Evolutionary conservation across 2,888 invertebrate genomes (phyloP).

Genomic region (Lathronympha strigana): DNA sequence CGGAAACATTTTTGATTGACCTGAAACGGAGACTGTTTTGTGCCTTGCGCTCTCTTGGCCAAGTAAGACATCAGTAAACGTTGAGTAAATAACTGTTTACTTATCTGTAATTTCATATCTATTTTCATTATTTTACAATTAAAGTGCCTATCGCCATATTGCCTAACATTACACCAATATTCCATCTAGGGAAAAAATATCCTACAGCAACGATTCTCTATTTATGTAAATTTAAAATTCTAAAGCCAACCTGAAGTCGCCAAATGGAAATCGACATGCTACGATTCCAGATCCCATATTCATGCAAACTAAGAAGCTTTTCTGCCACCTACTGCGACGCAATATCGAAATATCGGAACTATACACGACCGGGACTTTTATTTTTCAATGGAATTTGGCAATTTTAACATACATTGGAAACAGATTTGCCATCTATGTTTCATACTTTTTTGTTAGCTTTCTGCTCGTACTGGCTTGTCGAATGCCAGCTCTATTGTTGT

Average conservation of each 20-base stretch:
- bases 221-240: constrained; percentile 9
- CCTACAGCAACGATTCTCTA: background rate
- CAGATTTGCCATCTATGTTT: constrained; percentile 38
- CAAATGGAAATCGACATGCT: constrained; percentile 60
- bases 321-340: constrained; percentile 52
- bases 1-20: too few species aligned
- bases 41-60: too few species aligned
- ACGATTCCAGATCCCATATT: constrained; percentile 63
- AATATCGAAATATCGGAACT: constrained; percentile 61
- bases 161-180: background rate
- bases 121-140: background rate
- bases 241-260: constrained; percentile 42
- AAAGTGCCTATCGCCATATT: background rate
- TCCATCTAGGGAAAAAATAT: background rate
- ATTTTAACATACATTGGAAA: constrained; percentile 38
- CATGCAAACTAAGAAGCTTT: constrained; percentile 60
- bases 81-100: too few species aligned
- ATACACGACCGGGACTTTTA: constrained; percentile 37
- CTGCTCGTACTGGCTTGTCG: constrained; percentile 10
- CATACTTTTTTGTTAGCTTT: constrained; percentile 25
- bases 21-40: too few species aligned
- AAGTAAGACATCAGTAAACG: too few species aligned
- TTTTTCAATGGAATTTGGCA: constrained; percentile 37
- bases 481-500: constrained; percentile 12
- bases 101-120: too few species aligned